phyloP scores from a whole-genome alignment of 2,888 invertebrate genomes.

The Drosophila limbata region DNA sequence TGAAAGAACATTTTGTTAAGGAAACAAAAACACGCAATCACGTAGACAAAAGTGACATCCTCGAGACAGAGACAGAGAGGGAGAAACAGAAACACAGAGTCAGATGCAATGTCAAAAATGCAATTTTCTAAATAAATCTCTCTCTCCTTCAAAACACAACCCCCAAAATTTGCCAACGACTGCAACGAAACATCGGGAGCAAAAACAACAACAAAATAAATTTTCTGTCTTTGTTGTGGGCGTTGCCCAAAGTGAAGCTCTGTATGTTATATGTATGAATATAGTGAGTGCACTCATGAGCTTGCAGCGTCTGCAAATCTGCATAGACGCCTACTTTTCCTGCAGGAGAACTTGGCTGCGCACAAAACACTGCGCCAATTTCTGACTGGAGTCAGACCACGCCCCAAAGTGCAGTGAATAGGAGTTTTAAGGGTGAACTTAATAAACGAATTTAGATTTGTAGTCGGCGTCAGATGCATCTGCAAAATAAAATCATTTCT shows the following conservation, averaged over 20 bases:
- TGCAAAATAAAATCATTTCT: constrained; percentile 9
- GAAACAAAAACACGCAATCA: constrained; percentile 16
- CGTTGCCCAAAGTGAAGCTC: constrained; percentile 61
- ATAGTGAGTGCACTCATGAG: constrained; percentile 11
- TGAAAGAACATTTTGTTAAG: constrained; percentile 20
- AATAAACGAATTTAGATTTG: constrained; percentile 58
- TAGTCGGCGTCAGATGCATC: constrained; percentile 16
- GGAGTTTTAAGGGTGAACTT: constrained; percentile 61
- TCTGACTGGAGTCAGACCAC: no score
- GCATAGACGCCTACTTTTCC: constrained; percentile 67
- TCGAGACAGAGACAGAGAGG: constrained; percentile 9
- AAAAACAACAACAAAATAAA: background rate
- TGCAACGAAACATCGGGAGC: constrained; percentile 3
- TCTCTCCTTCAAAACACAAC: constrained; percentile 15
- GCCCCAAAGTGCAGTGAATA: constrained; percentile 59
- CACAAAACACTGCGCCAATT: constrained; percentile 61
- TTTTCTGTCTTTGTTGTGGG: constrained; percentile 59
- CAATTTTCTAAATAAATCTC: constrained; percentile 65
- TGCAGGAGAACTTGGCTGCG: constrained; percentile 73
- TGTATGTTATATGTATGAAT: constrained; percentile 10
- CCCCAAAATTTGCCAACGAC: constrained; percentile 11
- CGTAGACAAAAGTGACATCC: constrained; percentile 49
- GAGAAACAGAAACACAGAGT: constrained; percentile 11
- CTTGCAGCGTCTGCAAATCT: constrained; percentile 80
- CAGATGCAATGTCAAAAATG: constrained; percentile 64